These are phyloP conservation scores for Poeciliopsis occidentalis DNA, from an alignment of 2,113 vertebrate species.

Conservation along the genomic window DNA sequence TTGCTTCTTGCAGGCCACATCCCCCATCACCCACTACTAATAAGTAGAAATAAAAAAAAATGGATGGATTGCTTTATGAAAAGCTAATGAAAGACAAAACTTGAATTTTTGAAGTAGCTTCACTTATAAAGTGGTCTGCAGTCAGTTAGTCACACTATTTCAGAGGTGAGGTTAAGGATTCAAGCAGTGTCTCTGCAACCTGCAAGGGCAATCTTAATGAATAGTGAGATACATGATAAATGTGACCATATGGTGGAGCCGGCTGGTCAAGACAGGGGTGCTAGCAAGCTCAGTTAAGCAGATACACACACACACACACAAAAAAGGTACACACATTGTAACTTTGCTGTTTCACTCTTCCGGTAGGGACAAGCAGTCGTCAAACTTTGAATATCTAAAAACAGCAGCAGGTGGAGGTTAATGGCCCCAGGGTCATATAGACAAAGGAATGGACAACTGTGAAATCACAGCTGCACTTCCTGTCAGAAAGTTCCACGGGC, in stretches of 20 bases:
- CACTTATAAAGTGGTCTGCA: slow-evolving; percentile 42
- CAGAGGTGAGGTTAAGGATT: slow-evolving; percentile 67
- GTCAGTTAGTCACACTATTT: slow-evolving; percentile 49
- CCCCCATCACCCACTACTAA: too few species aligned
- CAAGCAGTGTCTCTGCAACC: slow-evolving; percentile 70
- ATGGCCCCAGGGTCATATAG: slow-evolving; percentile 73
- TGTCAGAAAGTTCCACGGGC: slow-evolving; percentile 65
- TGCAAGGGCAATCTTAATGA: slow-evolving; percentile 81
- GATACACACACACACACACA: slow-evolving; percentile 8
- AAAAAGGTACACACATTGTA: slow-evolving; percentile 25
- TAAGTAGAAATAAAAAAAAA: too few species aligned
- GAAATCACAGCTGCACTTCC: slow-evolving; percentile 57
- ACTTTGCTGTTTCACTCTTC: slow-evolving; percentile 58
- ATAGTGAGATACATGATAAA: slow-evolving; percentile 81
- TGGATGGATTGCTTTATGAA: not conserved
- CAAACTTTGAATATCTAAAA: slow-evolving; percentile 55
- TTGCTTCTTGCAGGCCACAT: too few species aligned
- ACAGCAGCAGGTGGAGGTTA: slow-evolving; percentile 74
- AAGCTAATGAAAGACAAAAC: slow-evolving; percentile 1
- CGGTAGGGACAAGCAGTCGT: slow-evolving; percentile 64
- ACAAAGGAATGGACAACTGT: slow-evolving; percentile 54
- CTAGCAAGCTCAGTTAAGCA: slow-evolving; percentile 63
- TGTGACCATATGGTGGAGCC: slow-evolving; percentile 82
- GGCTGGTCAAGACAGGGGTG: slow-evolving; percentile 78
- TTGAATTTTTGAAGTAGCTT: slow-evolving; percentile 22